phyloP scores from a whole-genome alignment of 2,888 invertebrate genomes.

The Oeneis ivallda region DNA sequence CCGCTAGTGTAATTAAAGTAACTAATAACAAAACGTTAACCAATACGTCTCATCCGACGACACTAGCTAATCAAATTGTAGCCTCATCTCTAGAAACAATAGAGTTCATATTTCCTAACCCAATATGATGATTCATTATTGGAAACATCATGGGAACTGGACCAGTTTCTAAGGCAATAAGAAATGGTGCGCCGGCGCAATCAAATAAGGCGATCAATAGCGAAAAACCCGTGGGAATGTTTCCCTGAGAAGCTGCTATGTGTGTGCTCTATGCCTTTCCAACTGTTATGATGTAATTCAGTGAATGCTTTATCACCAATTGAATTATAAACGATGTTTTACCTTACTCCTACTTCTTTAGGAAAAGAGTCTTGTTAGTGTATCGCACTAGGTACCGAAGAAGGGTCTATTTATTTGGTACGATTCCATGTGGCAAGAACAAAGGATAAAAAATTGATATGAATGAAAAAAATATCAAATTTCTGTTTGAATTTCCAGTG shows the following conservation, averaged over 20 bases:
- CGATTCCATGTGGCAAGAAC: too few relatives aligned
- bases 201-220: conserved; percentile 39
- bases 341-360: too few relatives aligned
- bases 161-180: conserved; percentile 42
- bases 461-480: too few relatives aligned
- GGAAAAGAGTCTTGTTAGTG: too few relatives aligned
- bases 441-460: too few relatives aligned
- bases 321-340: background rate
- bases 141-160: conserved; percentile 43
- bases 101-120: conserved; percentile 13
- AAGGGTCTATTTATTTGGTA: too few relatives aligned
- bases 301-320: background rate
- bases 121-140: conserved; percentile 36
- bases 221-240: conserved; percentile 39
- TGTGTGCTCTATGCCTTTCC: conserved; percentile 19
- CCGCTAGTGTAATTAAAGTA: conserved; percentile 18
- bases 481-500: too few relatives aligned
- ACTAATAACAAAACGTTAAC: conserved; percentile 20
- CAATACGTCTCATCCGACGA: conserved; percentile 6
- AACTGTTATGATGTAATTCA: conserved; percentile 10
- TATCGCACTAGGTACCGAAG: too few relatives aligned
- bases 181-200: conserved; percentile 38
- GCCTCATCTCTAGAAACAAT: conserved; percentile 2
- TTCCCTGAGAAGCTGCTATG: conserved; percentile 33
- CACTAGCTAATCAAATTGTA: background rate